Base-by-base conservation (phyloP, 1,140 invertebrate genomes). In the Brachionus plicatilis region DNA sequence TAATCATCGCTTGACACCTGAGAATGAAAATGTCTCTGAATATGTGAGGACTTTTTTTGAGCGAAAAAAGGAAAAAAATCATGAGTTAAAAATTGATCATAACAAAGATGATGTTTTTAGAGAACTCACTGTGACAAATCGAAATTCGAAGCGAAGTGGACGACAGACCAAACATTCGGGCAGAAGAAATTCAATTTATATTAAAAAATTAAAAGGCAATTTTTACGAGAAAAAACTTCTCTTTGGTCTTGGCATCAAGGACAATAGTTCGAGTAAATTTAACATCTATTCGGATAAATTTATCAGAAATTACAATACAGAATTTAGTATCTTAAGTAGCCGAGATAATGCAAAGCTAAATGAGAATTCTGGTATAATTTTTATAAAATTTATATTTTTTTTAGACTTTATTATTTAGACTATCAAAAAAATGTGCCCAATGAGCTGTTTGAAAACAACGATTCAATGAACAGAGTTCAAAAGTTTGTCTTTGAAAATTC, bases 151-250 rank as follows among this genome's bases (percentile, higher is more conserved):
- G 53, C 53, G 53, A 8, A 60, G 17, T 60, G 53, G 53, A 17
- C n/a, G 53, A 60, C 53, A 60, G n/a, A 60, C 53, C 7, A 60
- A 60, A 24, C 9, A n/a, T 20, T 60, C 53, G 2, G 33, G 27
- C 3, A 68, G 12, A 41, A 43, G 53, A 72, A 41, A 43, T 17
- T 72, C 68, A 45, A 72, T 72, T 72, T 72, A 72, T 72, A 41
- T 72, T 5, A 72, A 72, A 72, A 72, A 72, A 72, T 72, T 72
- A 43, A 72, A 43, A 43, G 33, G 33, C n/a, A 72, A 72, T 43
- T 72, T 72, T 43, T 72, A 72, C 43, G 68, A 72, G 17, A 72
- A 72, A 72, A 72, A 72, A 20, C 17, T 72, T 14, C 37, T 72
- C 7, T 43, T 20, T 17, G 41, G 68, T 72, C 68, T 72, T 45